phyloP scores from a whole-genome alignment of 2,113 vertebrate genomes.

The Pluvianellus socialis region DNA sequence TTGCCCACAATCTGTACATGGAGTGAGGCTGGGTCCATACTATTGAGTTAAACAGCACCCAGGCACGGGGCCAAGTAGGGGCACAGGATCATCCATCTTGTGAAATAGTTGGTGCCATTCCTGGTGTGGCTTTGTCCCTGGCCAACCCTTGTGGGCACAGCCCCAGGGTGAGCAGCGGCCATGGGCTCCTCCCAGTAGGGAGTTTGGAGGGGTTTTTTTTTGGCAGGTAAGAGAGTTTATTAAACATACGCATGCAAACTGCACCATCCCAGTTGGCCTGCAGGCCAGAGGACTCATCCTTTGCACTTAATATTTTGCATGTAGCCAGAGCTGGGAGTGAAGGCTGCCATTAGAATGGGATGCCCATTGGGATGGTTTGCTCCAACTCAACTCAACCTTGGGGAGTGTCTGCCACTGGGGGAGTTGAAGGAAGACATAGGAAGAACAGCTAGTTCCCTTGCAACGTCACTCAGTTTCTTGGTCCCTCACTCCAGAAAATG shows the following conservation, averaged over 20 bases:
- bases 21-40: accelerated
- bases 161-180: not conserved
- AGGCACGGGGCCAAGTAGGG: not conserved
- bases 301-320: not conserved
- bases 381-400: not conserved
- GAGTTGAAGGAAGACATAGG: not conserved
- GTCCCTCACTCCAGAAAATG: not conserved
- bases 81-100: not conserved
- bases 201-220: not conserved
- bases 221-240: not conserved
- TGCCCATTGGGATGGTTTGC: not conserved
- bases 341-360: not conserved
- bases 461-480: not conserved
- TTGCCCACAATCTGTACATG: not conserved
- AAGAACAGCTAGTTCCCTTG: not conserved
- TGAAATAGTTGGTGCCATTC: not conserved
- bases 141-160: accelerated
- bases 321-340: not conserved
- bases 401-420: not conserved
- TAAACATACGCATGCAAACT: not conserved
- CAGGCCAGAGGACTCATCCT: not conserved
- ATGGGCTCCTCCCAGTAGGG: accelerated
- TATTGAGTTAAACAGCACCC: not conserved
- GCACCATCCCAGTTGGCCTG: not conserved
- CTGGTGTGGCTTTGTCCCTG: accelerated